Evolutionary conservation across 1,140 invertebrate genomes (phyloP).

Genomic region (Carposina sasakii): DNA sequence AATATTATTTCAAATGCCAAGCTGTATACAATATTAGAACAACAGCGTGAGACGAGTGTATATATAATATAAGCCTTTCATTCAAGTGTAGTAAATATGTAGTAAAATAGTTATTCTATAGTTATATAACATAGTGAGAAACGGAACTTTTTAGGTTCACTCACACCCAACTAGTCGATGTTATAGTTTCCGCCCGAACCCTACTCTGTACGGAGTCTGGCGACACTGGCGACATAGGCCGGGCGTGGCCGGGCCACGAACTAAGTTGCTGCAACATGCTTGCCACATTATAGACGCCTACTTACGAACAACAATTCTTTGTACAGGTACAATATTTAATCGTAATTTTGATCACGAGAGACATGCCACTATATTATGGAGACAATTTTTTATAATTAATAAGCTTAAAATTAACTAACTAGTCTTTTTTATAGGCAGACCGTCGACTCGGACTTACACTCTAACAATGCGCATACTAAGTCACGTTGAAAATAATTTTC

Average conservation of each 20-base stretch:
- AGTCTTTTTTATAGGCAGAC: slow-evolving; percentile 64
- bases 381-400: slow-evolving; percentile 51
- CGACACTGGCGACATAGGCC: no score
- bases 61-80: slow-evolving; percentile 48
- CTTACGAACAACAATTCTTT: no score
- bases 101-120: slow-evolving; percentile 57
- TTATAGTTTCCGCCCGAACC: no score
- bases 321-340: no score
- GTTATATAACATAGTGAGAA: slow-evolving; percentile 32
- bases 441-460: slow-evolving; percentile 38
- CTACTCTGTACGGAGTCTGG: no score
- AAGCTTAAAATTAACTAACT: slow-evolving; percentile 68
- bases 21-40: slow-evolving; percentile 68
- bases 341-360: slow-evolving; percentile 46
- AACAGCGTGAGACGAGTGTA: slow-evolving; percentile 46
- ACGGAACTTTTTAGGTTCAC: no score
- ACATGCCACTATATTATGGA: slow-evolving; percentile 54
- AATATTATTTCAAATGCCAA: slow-evolving; percentile 52
- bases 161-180: no score
- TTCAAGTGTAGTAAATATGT: slow-evolving; percentile 58
- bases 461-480: slow-evolving; percentile 11
- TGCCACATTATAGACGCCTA: no score
- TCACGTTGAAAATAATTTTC: slow-evolving; percentile 54
- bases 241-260: no score
- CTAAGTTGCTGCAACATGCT: no score